phyloP scores from a whole-genome alignment of 1,140 invertebrate species.

The Diorhabda elongata region DNA sequence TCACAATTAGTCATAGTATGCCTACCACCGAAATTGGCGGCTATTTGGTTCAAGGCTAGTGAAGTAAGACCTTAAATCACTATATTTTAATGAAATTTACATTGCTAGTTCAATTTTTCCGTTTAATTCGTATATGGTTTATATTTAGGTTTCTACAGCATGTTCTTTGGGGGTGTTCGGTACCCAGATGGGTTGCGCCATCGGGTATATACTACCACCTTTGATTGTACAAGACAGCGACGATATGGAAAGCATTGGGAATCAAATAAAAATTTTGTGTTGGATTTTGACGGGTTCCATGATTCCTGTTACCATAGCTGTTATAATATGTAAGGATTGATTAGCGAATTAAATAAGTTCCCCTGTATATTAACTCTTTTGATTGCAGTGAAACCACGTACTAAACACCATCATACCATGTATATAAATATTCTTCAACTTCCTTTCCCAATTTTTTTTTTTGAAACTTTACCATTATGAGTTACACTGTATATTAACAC shows the following conservation, averaged over 20 bases:
- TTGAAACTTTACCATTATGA: too few species aligned
- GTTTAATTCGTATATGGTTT: background rate
- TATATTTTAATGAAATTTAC: background rate
- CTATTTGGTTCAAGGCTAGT: conserved; percentile 53
- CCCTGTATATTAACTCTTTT: too few species aligned
- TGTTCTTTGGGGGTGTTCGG: conserved; percentile 74
- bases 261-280: conserved; percentile 44
- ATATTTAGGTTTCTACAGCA: conserved; percentile 62
- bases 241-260: conserved; percentile 42
- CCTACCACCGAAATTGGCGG: conserved; percentile 67
- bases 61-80: conserved; percentile 50
- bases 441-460: too few species aligned
- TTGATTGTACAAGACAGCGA: conserved; percentile 48
- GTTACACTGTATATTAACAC: too few species aligned
- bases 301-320: conserved; percentile 53
- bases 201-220: conserved; percentile 48
- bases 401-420: too few species aligned
- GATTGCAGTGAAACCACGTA: too few species aligned
- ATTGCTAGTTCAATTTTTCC: background rate
- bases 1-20: conserved; percentile 67
- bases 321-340: conserved; percentile 54
- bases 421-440: too few species aligned
- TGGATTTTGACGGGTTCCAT: conserved; percentile 54
- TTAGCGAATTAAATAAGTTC: too few species aligned
- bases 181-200: conserved; percentile 58